phyloP scores from a whole-genome alignment of 2,888 invertebrate genomes.

The Acanthosepion lycidas region DNA sequence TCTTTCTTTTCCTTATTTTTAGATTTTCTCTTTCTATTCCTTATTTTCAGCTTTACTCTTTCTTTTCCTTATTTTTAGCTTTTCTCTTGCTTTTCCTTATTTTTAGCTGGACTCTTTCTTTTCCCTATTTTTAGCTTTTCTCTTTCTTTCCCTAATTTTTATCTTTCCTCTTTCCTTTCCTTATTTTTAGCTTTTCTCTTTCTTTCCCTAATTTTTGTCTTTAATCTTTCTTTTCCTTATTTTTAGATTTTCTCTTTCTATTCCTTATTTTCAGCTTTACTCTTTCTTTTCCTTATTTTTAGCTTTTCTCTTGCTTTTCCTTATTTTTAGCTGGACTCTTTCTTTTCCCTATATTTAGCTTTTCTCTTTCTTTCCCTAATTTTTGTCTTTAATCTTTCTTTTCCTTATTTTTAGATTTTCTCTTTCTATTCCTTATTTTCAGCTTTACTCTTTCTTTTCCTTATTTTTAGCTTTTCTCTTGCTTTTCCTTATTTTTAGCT shows the following conservation, averaged over 20 bases:
- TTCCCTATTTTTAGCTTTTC: background rate
- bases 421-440: background rate
- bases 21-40: no score
- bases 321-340: background rate
- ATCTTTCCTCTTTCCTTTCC: background rate
- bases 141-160: background rate
- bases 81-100: no score
- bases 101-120: background rate
- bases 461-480: no score
- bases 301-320: background rate
- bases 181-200: no score
- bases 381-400: background rate
- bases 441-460: no score
- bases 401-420: background rate
- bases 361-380: background rate
- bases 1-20: background rate
- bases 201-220: no score
- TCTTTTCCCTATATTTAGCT: background rate
- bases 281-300: background rate
- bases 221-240: background rate
- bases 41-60: no score
- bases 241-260: background rate
- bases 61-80: no score
- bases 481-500: no score
- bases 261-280: background rate